Percentiles rank a stretch among this genome's conserved stretches.
These are phyloP conservation scores for Ctenopoma kingsleyae DNA, from an alignment of 2,797 vertebrate genomes.

Conservation along the genomic window DNA sequence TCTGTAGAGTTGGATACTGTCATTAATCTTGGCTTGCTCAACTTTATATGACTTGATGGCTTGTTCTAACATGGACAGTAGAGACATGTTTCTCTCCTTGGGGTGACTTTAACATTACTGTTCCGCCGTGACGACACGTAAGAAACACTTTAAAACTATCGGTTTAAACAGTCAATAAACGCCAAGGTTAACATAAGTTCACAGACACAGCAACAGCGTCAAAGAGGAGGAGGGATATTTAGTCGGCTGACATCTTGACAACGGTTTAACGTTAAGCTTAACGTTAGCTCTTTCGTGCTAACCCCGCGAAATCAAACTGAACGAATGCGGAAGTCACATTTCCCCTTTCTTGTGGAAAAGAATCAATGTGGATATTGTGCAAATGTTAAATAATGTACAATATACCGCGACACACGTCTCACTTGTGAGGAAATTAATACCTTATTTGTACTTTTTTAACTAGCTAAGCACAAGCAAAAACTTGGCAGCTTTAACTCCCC, in stretches of 20 bases:
- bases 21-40: slow-evolving; percentile 75
- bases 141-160: not conserved
- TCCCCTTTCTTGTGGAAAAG: not conserved
- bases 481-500: not conserved
- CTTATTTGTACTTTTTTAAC: not conserved
- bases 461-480: not conserved
- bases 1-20: slow-evolving; percentile 62
- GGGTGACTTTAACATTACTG: not conserved
- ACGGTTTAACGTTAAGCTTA: no score
- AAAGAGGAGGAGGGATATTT: not conserved
- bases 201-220: rapidly evolving
- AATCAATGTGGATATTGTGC: rapidly evolving
- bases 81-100: slow-evolving; percentile 63
- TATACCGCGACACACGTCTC: rapidly evolving
- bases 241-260: not conserved
- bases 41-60: slow-evolving; percentile 65
- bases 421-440: not conserved
- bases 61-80: slow-evolving; percentile 64
- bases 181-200: not conserved
- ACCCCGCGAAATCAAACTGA: slow-evolving; percentile 50
- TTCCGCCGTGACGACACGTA: not conserved
- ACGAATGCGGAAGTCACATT: slow-evolving; percentile 69
- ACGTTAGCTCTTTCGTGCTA: not conserved
- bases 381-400: rapidly evolving
- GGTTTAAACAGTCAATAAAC: not conserved